Evolutionary conservation across 1,140 invertebrate genomes (phyloP).

Genomic region (Idris sp.): DNA sequence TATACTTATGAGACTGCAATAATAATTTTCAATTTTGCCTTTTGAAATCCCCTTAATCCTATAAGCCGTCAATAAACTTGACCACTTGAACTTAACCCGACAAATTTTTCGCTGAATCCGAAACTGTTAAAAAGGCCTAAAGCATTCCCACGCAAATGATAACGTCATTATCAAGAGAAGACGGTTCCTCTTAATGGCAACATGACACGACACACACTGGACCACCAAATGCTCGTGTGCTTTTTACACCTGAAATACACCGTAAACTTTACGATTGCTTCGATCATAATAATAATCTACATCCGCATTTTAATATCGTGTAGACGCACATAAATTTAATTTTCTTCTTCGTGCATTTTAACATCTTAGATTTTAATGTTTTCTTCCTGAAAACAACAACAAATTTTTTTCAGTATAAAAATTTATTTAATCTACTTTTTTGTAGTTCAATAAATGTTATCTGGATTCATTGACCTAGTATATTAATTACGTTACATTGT

Average conservation of each 20-base stretch:
- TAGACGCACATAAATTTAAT: conserved; percentile 21
- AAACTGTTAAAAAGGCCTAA: neutral
- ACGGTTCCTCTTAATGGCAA: conserved; percentile 17
- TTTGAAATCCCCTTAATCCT: conserved; percentile 9
- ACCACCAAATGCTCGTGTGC: conserved; percentile 14
- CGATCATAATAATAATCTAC: conserved; percentile 27
- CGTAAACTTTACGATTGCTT: conserved; percentile 37
- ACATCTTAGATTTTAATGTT: no score
- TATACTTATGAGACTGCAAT: neutral
- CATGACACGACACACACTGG: conserved; percentile 8
- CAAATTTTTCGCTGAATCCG: conserved; percentile 8
- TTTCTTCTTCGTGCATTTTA: conserved; percentile 21
- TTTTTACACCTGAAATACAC: conserved; percentile 20
- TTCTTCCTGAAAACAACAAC: no score
- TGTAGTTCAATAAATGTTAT: neutral
- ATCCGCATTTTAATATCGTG: conserved; percentile 31
- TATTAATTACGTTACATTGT: conserved; percentile 61
- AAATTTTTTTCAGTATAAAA: no score
- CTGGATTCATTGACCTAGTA: conserved; percentile 51
- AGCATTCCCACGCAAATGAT: conserved; percentile 29
- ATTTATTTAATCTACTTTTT: no score
- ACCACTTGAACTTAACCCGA: conserved; percentile 13
- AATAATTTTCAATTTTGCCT: conserved; percentile 10
- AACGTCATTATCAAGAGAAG: conserved; percentile 28
- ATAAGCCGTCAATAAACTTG: conserved; percentile 16